Evolutionary conservation across 1,140 invertebrate genomes (phyloP).

Genomic region (Xylocopa sonorina): DNA sequence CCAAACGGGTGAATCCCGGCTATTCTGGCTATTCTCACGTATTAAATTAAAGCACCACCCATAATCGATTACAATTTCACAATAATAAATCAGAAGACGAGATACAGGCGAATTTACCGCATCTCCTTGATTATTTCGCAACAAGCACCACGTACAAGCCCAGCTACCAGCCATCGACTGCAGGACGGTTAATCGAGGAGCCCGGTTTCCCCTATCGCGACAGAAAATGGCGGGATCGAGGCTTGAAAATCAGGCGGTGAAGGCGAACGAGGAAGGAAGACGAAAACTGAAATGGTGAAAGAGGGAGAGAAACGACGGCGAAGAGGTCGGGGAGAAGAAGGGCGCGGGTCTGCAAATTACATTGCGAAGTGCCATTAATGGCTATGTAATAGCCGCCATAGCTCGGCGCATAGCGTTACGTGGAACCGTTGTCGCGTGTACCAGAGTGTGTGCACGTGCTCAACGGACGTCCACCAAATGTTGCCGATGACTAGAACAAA

Average conservation of each 20-base stretch:
- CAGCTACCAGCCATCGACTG: background rate
- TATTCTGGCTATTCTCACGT: too few species aligned
- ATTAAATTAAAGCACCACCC: too few species aligned
- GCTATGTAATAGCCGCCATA: slow-evolving; percentile 70
- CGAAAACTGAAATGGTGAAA: background rate
- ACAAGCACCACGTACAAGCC: background rate
- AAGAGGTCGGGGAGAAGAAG: slow-evolving; percentile 31
- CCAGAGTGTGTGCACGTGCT: slow-evolving; percentile 43
- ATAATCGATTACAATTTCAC: too few species aligned
- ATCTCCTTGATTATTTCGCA: background rate
- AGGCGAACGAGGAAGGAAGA: background rate
- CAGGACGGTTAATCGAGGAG: slow-evolving; percentile 5
- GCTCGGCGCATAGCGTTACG: slow-evolving; percentile 47
- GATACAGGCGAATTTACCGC: too few species aligned
- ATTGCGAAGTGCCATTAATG: slow-evolving; percentile 74
- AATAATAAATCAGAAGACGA: too few species aligned
- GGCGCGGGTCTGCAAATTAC: slow-evolving; percentile 65
- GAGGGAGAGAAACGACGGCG: background rate
- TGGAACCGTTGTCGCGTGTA: slow-evolving; percentile 41
- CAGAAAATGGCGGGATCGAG: slow-evolving; percentile 11
- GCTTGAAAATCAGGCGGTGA: slow-evolving; percentile 7
- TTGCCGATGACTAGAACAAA: slow-evolving; percentile 74
- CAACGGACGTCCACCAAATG: slow-evolving; percentile 74
- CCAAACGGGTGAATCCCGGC: too few species aligned
- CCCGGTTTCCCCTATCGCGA: too few species aligned